Base-by-base conservation (phyloP, 2,888 invertebrate species). In the Spicauda simplicius region DNA sequence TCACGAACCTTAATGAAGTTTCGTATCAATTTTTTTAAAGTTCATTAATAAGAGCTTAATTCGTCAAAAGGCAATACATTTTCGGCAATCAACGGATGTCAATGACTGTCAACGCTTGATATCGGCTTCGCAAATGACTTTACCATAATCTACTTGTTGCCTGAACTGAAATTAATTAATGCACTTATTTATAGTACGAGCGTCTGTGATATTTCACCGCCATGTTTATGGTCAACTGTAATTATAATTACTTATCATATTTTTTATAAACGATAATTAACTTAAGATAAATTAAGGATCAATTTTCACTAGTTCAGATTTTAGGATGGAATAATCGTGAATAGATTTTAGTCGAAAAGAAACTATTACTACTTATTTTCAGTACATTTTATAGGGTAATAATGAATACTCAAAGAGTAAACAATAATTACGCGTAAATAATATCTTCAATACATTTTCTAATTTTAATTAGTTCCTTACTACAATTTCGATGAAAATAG, bases 71-170 rank as follows among this genome's bases (percentile, higher is more conserved):
- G 66, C 48, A 54, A 48, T 48, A 55, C 50, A 53, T 55, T 60
- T 54, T 66, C 55, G 55, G 48, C 30, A 69, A 73, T 76, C 74
- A 77, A 80, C 77, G 69, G 68, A 75, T 70, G 77, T 79, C 79
- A 81, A 83, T 83, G 72, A 78, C 74, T 80, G 81, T 82, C 83
- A 80, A 71, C 71, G 71, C 56, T 71, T 74, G 74, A 75, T 80
- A 76, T 71, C 69, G 71, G 61, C 68, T 72, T 74, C 79, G 74
- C 73, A 82, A 83, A 85, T 79, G 76, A 79, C 79, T 85, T 88
- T 83, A 86, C 82, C 76, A 83, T 86, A 85, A 87, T 88, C 83
- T 83, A 87, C 82, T 87, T 85, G 84, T 85, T 84, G 83, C 77
- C 73, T 66, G 74, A 77, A 77, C 73, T 72, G 78, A 80, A 81